phyloP scores from a whole-genome alignment of 2,113 vertebrate species.

The Myrmecophaga tridactyla region DNA sequence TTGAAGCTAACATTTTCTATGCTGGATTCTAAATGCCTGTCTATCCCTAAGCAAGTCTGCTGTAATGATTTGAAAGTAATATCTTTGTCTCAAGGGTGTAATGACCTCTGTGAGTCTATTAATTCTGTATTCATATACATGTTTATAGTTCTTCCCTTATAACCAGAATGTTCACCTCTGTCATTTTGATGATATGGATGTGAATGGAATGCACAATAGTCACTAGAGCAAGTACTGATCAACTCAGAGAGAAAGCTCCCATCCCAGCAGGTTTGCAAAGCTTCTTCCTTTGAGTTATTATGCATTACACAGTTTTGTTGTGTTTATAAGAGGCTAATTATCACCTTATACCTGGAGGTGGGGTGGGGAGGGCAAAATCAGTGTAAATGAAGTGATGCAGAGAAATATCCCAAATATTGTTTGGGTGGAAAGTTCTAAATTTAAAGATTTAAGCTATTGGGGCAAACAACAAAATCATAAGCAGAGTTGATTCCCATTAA shows the following conservation, averaged over 20 bases:
- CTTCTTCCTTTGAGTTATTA: background rate
- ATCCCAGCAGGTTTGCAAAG: background rate
- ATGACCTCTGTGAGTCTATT: conserved; percentile 61
- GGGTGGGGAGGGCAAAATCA: background rate
- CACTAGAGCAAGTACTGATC: background rate
- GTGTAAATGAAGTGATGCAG: background rate
- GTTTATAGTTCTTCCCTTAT: conserved; percentile 72
- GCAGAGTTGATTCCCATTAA: background rate
- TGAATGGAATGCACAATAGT: conserved; percentile 56
- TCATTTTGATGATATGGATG: conserved; percentile 57
- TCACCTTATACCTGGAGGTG: background rate
- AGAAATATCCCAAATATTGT: background rate
- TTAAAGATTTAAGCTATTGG: conserved; percentile 21
- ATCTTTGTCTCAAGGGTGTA: conserved; percentile 63
- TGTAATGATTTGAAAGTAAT: conserved; percentile 45
- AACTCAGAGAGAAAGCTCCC: background rate
- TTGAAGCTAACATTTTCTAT: background rate
- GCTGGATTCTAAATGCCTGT: conserved; percentile 17
- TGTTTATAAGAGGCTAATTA: background rate
- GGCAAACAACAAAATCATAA: conserved; percentile 29
- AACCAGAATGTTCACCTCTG: conserved; percentile 65
- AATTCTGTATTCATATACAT: conserved; percentile 61
- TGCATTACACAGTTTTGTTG: background rate
- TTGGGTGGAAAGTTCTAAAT: background rate
- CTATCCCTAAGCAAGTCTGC: background rate